Base-by-base conservation (phyloP, 2,797 vertebrate genomes). In the Cynopterus sphinx region DNA sequence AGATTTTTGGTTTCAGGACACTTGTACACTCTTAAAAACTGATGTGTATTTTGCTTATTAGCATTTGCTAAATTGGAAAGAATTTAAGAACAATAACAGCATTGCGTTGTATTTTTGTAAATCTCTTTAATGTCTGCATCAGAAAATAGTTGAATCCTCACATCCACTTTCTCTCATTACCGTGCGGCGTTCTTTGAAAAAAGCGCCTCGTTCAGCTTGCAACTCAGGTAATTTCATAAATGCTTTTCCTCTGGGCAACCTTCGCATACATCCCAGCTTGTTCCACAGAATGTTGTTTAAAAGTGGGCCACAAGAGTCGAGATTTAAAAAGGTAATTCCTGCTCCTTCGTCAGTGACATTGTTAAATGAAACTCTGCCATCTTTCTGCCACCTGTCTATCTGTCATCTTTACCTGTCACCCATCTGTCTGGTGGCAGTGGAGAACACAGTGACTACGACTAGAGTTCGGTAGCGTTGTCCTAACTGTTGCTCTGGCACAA, bases 311-410 rank as follows among this genome's bases (percentile, higher is more conserved):
- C 16, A 2, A 57, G 33, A 61, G 31, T 55, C 5, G 0, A 19
- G 17, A 61, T 19, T 49, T 84, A 24, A 41, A 55, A 26, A 36
- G n/a, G 33, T 33, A 67, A 55, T 55, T 79, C 17, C 43, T 84
- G 51, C 87, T 41, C 39, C 24, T 68, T 92, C 71, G 53, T 17
- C 75, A 78, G 53, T 33, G 41, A 63, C 63, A 31, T 39, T 39
- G 11, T 57, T 46, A 51, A 79, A 24, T 59, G 73, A 51, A 59
- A 68, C 39, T 15, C 43, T 28, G 1, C 53, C n/a, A 11, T 39
- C 41, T 89, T 43, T 39, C 36, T 67, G 0, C 78, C 36, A 24
- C 1, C 63, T 4, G 0, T 33, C n/a, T 15, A 1, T 15, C n/a
- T n/a, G 28, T 59, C 63, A 3, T 13, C 46, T 13, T 49, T 6